A percentile compares a stretch with the other conserved stretches of the same genome.
These are phyloP conservation scores for Drosophila auraria DNA, from an alignment of 1,140 invertebrate species.

Conservation along the genomic window DNA sequence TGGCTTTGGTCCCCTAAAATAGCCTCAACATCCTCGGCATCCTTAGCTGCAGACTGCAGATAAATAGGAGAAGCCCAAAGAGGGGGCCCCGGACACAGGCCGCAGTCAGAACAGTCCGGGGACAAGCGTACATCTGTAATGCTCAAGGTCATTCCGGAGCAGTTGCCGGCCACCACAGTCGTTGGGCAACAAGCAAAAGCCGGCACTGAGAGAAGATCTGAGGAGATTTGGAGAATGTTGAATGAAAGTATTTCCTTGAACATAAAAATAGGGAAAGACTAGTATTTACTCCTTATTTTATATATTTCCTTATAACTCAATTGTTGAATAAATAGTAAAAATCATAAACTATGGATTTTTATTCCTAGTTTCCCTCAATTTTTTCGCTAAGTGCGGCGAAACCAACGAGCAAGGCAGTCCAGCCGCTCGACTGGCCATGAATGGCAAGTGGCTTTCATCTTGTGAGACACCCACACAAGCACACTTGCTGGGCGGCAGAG, in stretches of 20 bases:
- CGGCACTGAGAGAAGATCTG: constrained; percentile 21
- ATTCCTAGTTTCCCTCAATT: not conserved
- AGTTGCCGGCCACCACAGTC: constrained; percentile 51
- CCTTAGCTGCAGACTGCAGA: constrained; percentile 58
- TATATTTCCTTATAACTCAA: not conserved
- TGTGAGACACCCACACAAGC: constrained; percentile 68
- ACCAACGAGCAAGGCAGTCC: constrained; percentile 39
- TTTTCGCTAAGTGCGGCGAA: constrained; percentile 23
- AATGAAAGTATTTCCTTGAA: not conserved
- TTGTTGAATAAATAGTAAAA: too few species aligned
- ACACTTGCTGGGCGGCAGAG: constrained; percentile 1
- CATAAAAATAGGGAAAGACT: not conserved
- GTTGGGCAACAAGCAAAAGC: constrained; percentile 32
- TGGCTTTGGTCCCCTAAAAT: constrained; percentile 24
- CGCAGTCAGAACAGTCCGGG: constrained; percentile 25
- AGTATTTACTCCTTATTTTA: too few species aligned
- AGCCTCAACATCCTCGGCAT: constrained; percentile 23
- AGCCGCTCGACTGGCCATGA: constrained; percentile 64
- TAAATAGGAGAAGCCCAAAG: constrained; percentile 49
- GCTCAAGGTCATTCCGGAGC: constrained; percentile 77
- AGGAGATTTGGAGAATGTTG: too few species aligned
- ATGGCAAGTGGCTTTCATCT: constrained; percentile 80
- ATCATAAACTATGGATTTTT: not conserved
- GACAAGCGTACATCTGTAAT: constrained; percentile 73
- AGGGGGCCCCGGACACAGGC: not conserved